phyloP scores from a whole-genome alignment of 2,797 vertebrate species.

The Bradypus variegatus region DNA sequence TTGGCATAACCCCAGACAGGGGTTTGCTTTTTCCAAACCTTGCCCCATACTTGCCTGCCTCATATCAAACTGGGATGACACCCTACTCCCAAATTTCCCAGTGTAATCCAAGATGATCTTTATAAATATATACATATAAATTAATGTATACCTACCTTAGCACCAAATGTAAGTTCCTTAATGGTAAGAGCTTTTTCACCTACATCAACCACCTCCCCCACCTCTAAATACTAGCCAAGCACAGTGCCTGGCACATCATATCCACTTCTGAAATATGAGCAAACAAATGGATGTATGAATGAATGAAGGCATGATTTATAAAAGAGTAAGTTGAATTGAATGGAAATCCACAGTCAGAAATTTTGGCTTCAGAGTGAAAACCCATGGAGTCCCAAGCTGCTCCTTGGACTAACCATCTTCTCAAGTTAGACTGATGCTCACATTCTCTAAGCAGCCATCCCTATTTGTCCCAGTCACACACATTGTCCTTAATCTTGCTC shows the following conservation, averaged over 20 bases:
- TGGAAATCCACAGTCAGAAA: neutral
- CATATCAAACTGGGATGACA: neutral
- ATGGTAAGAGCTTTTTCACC: neutral
- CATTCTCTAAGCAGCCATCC: neutral
- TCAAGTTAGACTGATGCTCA: neutral
- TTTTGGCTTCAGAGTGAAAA: neutral
- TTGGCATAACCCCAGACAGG: neutral
- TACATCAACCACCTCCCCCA: neutral
- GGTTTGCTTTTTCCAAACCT: neutral
- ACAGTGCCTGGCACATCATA: neutral
- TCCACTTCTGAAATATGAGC: neutral
- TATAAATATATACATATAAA: neutral
- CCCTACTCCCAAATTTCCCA: neutral
- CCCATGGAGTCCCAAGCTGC: too few species aligned
- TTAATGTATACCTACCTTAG: neutral
- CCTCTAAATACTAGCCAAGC: neutral
- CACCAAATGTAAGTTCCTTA: neutral
- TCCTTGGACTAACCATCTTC: neutral
- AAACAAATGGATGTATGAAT: neutral
- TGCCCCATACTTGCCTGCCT: neutral
- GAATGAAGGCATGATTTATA: neutral
- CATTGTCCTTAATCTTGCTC: neutral
- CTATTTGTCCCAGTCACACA: neutral
- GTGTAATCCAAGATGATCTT: neutral
- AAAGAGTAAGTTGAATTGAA: neutral